Evolutionary conservation across 1,140 invertebrate genomes (phyloP).

Genomic region (Drosophila fuyamai): DNA sequence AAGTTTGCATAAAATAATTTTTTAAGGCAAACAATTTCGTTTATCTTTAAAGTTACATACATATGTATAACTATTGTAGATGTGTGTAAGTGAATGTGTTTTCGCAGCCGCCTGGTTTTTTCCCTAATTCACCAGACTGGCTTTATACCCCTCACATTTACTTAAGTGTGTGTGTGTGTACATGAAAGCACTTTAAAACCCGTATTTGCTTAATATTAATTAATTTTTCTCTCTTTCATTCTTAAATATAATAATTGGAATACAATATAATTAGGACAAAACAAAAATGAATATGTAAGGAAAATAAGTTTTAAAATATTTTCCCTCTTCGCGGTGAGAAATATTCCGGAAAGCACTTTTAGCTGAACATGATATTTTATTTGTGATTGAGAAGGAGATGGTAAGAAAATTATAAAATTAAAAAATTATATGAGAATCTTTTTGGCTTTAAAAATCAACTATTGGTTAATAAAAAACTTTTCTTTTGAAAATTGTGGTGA

Average conservation of each 20-base stretch:
- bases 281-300: constrained; percentile 3
- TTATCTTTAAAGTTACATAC: background rate
- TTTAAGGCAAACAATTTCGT: background rate
- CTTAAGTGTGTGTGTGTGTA: background rate
- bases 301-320: constrained; percentile 8
- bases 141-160: background rate
- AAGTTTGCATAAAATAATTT: background rate
- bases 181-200: background rate
- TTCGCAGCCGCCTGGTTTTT: background rate
- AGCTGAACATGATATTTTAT: background rate
- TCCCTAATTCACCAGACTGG: background rate
- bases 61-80: background rate
- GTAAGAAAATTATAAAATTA: too few species aligned
- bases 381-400: background rate
- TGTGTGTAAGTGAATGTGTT: background rate
- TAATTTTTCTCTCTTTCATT: background rate
- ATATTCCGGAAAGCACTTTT: background rate
- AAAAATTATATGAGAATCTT: too few species aligned
- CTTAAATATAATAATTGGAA: background rate
- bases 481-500: too few species aligned
- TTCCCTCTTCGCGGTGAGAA: constrained; percentile 1
- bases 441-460: too few species aligned
- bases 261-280: background rate
- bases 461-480: too few species aligned
- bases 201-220: background rate